A percentile compares a stretch with the other conserved stretches of the same genome.
These are phyloP conservation scores for Cantharis nigra DNA, from an alignment of 2,888 invertebrate species.

Conservation along the genomic window DNA sequence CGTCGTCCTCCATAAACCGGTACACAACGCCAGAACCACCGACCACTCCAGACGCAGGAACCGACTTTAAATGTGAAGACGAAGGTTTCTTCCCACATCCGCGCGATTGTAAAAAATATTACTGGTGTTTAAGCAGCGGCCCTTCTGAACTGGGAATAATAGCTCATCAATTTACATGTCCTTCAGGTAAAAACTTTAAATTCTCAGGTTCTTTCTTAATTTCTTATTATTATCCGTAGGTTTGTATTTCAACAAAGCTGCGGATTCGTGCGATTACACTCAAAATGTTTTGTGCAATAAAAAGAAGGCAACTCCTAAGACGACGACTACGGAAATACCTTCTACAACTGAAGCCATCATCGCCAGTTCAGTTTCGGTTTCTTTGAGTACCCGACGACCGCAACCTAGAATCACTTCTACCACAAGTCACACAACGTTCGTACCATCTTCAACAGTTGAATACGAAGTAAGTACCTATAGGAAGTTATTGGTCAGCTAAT, in stretches of 20 bases:
- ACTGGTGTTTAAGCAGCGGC: conserved; percentile 91
- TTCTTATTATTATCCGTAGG: conserved; percentile 60
- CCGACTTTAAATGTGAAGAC: conserved; percentile 89
- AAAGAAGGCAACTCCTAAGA: conserved; percentile 58
- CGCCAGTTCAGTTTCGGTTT: conserved; percentile 39
- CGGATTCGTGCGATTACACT: conserved; percentile 91
- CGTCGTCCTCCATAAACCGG: conserved; percentile 43
- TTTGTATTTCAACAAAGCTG: conserved; percentile 86
- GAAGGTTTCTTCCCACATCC: conserved; percentile 94
- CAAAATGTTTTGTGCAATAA: conserved; percentile 84
- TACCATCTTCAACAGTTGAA: conserved; percentile 48
- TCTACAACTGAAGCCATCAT: conserved; percentile 53
- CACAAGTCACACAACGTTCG: conserved; percentile 50
- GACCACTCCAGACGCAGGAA: conserved; percentile 85
- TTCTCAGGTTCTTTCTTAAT: background rate
- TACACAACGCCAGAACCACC: conserved; percentile 79
- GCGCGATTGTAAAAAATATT: conserved; percentile 91
- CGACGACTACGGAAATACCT: conserved; percentile 58
- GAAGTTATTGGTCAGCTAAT: background rate
- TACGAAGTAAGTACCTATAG: conserved; percentile 15
- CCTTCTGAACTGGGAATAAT: conserved; percentile 88
- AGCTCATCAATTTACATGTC: conserved; percentile 91
- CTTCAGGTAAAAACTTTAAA: conserved; percentile 66
- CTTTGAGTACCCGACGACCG: conserved; percentile 41
- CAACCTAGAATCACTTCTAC: conserved; percentile 53